Evolutionary conservation across 2,888 invertebrate genomes (phyloP).

Genomic region (Galerucella nymphaeae): DNA sequence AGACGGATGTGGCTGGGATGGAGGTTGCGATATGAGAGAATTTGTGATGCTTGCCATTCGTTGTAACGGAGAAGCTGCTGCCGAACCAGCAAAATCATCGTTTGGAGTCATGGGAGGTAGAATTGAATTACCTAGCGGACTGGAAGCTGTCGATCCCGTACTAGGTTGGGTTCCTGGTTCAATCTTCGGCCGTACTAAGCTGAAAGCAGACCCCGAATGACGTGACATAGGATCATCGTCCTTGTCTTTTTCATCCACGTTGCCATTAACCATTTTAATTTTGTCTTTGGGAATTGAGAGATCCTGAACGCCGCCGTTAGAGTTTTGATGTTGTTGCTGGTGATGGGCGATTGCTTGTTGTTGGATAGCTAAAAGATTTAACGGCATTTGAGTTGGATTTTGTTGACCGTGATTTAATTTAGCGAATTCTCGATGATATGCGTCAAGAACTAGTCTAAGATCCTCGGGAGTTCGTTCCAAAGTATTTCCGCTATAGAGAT

Average conservation of each 20-base stretch:
- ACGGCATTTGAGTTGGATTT: conserved; percentile 68
- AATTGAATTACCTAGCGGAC: conserved; percentile 86
- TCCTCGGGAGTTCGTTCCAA: conserved; percentile 83
- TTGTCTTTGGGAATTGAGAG: conserved; percentile 86
- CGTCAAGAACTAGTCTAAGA: conserved; percentile 88
- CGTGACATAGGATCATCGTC: conserved; percentile 72
- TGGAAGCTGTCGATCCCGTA: conserved; percentile 82
- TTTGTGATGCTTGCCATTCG: conserved; percentile 99
- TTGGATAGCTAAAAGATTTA: conserved; percentile 76
- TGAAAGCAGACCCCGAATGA: conserved; percentile 87
- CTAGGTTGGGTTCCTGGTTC: conserved; percentile 80
- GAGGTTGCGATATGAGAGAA: conserved; percentile 91
- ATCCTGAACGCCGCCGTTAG: conserved; percentile 83
- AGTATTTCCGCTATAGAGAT: conserved; percentile 78
- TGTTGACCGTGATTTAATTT: conserved; percentile 78
- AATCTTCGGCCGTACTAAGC: conserved; percentile 85
- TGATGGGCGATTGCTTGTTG: conserved; percentile 77
- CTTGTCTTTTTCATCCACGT: conserved; percentile 67
- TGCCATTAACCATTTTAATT: conserved; percentile 76
- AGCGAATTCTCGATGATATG: conserved; percentile 92
- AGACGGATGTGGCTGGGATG: conserved; percentile 86
- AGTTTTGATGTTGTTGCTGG: conserved; percentile 57
- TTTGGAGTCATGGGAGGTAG: conserved; percentile 85
- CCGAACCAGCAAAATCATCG: conserved; percentile 81
- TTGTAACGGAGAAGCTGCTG: conserved; percentile 93